phyloP scores from a whole-genome alignment of 2,113 vertebrate species.

The Smithornis capensis region DNA sequence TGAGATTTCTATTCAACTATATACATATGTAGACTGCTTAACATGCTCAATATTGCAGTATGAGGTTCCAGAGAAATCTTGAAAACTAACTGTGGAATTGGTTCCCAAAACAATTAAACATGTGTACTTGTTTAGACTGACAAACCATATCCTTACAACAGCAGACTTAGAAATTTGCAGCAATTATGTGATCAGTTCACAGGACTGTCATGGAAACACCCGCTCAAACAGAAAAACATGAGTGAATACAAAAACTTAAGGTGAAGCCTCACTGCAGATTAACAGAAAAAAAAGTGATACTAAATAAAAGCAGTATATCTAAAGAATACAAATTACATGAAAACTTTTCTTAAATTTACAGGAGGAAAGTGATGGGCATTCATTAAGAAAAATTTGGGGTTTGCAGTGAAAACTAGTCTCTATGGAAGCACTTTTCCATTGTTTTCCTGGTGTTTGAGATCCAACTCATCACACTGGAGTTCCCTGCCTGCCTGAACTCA shows the following conservation, averaged over 20 bases:
- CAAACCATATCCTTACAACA: not conserved
- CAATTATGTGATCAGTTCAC: not conserved
- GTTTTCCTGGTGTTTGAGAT: not conserved
- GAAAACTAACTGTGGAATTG: not conserved
- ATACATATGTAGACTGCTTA: not conserved
- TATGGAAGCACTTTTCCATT: not conserved
- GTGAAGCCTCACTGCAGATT: not conserved
- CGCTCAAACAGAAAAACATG: not conserved
- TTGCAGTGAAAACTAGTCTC: not conserved
- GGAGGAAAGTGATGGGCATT: not conserved
- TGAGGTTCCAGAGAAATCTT: not conserved
- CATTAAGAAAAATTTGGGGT: not conserved
- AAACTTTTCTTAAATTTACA: not conserved
- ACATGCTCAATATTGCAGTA: not conserved
- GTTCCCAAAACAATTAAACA: not conserved
- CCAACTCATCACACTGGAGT: accelerated
- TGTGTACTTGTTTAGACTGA: not conserved
- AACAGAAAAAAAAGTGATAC: not conserved
- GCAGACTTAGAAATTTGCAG: not conserved
- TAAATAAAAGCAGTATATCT: not conserved
- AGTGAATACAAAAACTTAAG: not conserved
- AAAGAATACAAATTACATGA: not conserved
- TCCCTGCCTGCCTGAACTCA: not conserved
- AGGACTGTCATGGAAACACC: not conserved
- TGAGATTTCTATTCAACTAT: not conserved